Conservation (phyloP, 2,888 invertebrate species). For the Epirrita christyi region DNA sequence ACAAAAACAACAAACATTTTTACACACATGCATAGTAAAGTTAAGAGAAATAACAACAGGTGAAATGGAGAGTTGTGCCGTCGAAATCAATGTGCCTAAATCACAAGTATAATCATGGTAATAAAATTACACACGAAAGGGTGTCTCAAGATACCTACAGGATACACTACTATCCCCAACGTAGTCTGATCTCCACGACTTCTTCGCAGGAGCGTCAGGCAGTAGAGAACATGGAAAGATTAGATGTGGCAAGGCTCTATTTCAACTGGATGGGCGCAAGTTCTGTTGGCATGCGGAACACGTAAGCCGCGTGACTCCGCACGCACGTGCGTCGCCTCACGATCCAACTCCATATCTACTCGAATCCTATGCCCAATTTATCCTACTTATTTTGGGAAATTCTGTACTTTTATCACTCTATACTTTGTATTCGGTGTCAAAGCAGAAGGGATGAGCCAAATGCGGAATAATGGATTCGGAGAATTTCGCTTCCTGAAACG, state of each 20-base stretch:
- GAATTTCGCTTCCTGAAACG: slow-evolving; percentile 33
- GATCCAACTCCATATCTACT: slow-evolving; percentile 58
- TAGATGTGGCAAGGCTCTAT: slow-evolving; percentile 44
- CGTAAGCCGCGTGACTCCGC: slow-evolving; percentile 66
- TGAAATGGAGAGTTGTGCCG: slow-evolving; percentile 16
- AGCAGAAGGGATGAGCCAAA: slow-evolving; percentile 47
- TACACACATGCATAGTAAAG: slow-evolving; percentile 1
- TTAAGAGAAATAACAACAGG: slow-evolving; percentile 21
- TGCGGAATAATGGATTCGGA: slow-evolving; percentile 39
- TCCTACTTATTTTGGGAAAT: slow-evolving; percentile 62
- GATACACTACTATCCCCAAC: slow-evolving; percentile 48
- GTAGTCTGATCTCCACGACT: slow-evolving; percentile 41
- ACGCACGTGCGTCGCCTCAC: slow-evolving; percentile 64
- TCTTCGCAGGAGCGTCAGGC: slow-evolving; percentile 20
- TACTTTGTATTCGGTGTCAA: slow-evolving; percentile 50
- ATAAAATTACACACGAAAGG: slow-evolving; percentile 45
- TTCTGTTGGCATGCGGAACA: slow-evolving; percentile 56
- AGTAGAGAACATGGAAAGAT: slow-evolving; percentile 29
- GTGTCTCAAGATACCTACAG: slow-evolving; percentile 51
- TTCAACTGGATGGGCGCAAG: slow-evolving; percentile 51
- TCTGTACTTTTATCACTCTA: slow-evolving; percentile 55
- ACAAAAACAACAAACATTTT: no score
- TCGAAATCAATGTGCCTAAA: slow-evolving; percentile 34
- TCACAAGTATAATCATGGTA: slow-evolving; percentile 32
- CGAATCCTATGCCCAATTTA: slow-evolving; percentile 66